Conservation (phyloP, 2,888 invertebrate species). For the Iphiclides podalirius region DNA sequence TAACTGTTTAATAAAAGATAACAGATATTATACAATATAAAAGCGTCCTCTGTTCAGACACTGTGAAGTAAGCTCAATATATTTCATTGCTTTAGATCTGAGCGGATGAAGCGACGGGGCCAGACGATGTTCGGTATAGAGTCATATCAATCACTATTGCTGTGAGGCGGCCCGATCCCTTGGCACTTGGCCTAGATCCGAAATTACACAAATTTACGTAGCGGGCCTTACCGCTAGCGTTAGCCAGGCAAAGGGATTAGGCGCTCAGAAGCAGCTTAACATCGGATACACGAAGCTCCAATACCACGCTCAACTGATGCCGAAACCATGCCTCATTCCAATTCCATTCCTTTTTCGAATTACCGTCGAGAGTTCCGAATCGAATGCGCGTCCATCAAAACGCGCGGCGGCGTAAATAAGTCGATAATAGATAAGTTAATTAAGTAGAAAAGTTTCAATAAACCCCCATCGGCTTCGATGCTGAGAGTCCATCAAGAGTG, state of each 20-base stretch:
- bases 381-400: slow-evolving; percentile 36
- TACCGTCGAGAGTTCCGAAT: slow-evolving; percentile 36
- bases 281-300: slow-evolving; percentile 52
- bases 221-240: slow-evolving; percentile 66
- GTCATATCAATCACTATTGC: slow-evolving; percentile 78
- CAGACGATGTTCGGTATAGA: slow-evolving; percentile 58
- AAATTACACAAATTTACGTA: slow-evolving; percentile 79
- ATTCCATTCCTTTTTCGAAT: slow-evolving; percentile 45
- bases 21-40: background rate
- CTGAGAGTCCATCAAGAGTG: slow-evolving; percentile 67
- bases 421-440: slow-evolving; percentile 71
- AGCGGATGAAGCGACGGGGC: slow-evolving; percentile 47
- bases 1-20: background rate
- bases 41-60: background rate
- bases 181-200: slow-evolving; percentile 78
- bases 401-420: slow-evolving; percentile 55
- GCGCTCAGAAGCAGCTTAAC: slow-evolving; percentile 63
- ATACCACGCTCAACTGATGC: slow-evolving; percentile 65
- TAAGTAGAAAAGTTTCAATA: slow-evolving; percentile 74
- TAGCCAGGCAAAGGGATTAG: slow-evolving; percentile 67
- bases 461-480: slow-evolving; percentile 69
- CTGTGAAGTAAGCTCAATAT: background rate
- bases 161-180: slow-evolving; percentile 66
- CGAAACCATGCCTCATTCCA: slow-evolving; percentile 46
- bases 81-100: slow-evolving; percentile 27